phyloP scores from a whole-genome alignment of 2,888 invertebrate species.

The Acleris literana region DNA sequence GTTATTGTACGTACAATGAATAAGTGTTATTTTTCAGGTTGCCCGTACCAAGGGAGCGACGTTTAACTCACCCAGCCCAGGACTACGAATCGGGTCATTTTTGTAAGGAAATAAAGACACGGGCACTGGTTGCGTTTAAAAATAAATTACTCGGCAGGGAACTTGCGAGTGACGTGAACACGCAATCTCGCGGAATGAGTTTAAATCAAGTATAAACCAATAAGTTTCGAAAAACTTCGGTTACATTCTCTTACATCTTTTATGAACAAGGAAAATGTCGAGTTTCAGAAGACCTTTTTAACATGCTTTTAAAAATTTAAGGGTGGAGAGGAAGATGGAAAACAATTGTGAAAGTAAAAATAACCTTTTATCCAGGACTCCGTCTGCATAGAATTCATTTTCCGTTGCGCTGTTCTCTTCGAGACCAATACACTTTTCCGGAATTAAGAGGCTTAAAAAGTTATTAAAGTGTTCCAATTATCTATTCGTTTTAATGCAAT shows the following conservation, averaged over 20 bases:
- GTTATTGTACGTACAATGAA: slow-evolving; percentile 20
- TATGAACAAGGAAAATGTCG: slow-evolving; percentile 12
- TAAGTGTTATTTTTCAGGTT: slow-evolving; percentile 28
- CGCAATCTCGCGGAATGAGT: slow-evolving; percentile 35
- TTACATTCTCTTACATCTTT: slow-evolving; percentile 25
- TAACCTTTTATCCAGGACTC: no score
- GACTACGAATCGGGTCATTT: no score
- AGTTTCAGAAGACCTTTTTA: background rate
- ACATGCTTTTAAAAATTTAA: background rate
- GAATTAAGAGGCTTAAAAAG: no score
- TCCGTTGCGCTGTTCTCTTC: no score
- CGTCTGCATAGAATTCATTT: no score
- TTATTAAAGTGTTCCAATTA: no score
- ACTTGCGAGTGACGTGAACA: slow-evolving; percentile 32
- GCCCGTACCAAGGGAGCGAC: slow-evolving; percentile 7
- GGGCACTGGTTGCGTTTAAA: slow-evolving; percentile 6
- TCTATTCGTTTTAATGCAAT: no score
- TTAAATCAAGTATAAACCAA: slow-evolving; percentile 34
- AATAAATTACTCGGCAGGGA: slow-evolving; percentile 35
- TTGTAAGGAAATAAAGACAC: no score
- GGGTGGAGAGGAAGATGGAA: no score
- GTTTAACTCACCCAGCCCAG: slow-evolving; percentile 7
- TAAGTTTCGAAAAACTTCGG: slow-evolving; percentile 29
- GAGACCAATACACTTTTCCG: no score
- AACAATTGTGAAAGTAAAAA: background rate